Conservation (phyloP, 2,888 invertebrate genomes). For the Temnothorax ravouxi region DNA sequence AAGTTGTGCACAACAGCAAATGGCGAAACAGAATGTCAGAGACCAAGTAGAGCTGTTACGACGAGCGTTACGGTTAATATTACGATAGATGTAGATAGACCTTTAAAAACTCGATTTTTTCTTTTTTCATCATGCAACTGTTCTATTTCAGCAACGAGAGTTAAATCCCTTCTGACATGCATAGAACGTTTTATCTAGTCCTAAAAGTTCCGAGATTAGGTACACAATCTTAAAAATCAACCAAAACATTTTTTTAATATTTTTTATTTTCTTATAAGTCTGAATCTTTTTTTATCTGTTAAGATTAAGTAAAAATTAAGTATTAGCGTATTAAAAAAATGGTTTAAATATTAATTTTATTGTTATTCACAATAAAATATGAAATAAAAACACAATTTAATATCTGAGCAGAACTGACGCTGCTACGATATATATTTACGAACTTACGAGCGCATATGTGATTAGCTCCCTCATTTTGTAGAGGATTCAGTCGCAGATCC, state of each 20-base stretch:
- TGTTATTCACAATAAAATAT: background rate
- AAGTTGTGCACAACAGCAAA: too few relatives aligned
- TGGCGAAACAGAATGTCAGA: too few relatives aligned
- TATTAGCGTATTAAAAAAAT: background rate
- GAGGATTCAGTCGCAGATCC: slow-evolving; percentile 89
- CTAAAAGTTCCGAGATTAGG: background rate
- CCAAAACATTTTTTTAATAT: background rate
- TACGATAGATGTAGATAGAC: too few relatives aligned
- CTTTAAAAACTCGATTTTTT: slow-evolving; percentile 5
- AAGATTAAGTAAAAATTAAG: slow-evolving; percentile 21
- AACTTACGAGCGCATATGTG: slow-evolving; percentile 81
- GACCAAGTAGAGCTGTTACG: too few relatives aligned
- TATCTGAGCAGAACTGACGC: background rate
- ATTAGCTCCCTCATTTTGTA: slow-evolving; percentile 88
- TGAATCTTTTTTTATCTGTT: background rate
- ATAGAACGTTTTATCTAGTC: background rate
- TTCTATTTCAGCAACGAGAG: background rate
- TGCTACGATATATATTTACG: background rate
- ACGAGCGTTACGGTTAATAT: too few relatives aligned
- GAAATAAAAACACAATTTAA: background rate
- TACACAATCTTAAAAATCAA: background rate
- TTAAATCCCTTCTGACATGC: background rate
- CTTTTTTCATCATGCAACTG: slow-evolving; percentile 3
- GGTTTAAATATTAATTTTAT: background rate
- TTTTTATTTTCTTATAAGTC: background rate